Base-by-base conservation (phyloP, 2,888 invertebrate species). In the Ellobium chinense region DNA sequence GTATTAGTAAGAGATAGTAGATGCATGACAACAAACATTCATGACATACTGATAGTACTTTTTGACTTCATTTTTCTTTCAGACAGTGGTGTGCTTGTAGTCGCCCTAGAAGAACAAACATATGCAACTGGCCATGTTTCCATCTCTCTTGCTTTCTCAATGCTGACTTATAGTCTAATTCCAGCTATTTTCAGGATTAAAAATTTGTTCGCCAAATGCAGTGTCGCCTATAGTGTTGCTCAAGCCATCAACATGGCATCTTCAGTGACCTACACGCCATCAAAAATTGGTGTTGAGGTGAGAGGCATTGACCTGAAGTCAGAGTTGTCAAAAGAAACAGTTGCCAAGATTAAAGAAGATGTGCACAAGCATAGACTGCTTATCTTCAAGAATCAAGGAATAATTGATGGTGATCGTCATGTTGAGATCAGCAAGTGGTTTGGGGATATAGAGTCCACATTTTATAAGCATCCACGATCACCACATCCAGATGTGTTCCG, bases 401-500 rank as follows among this genome's bases (percentile, higher is more conserved):
- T 81, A 0, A 83, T 91, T 21, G 86, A 81, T 46, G 91, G 87
- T 14, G 81, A 88, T 34, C 84, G 89, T 78, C 91, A 91, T 65
- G 90, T 90, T 4, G 78, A 82, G n/a, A 83, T 83, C 14, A 78
- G 78, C n/a, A 60, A 29, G 76, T 91, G 91, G 91, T 91, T 91
- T 77, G 91, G 91, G 1, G 88, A 90, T 9, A 75, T 90, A 63
- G 91, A 91, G 73, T 91, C 91, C 0, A 91, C 91, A 56, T 91
- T 91, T 81, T 91, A 91, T 85, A 89, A 88, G 73, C 91, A 91
- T 63, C 90, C 88, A 3, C 86, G 82, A 70, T 91, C 91, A 12
- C 90, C 91, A 0, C 87, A 91, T 80, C 89, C 89, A 1, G 91
- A 91, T 82, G 89, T 91, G 12, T 91, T 91, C 80, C 82, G 91